Conservation (phyloP, 35 echinoderm and acorn worm species). For the Amphiura filiformis region DNA sequence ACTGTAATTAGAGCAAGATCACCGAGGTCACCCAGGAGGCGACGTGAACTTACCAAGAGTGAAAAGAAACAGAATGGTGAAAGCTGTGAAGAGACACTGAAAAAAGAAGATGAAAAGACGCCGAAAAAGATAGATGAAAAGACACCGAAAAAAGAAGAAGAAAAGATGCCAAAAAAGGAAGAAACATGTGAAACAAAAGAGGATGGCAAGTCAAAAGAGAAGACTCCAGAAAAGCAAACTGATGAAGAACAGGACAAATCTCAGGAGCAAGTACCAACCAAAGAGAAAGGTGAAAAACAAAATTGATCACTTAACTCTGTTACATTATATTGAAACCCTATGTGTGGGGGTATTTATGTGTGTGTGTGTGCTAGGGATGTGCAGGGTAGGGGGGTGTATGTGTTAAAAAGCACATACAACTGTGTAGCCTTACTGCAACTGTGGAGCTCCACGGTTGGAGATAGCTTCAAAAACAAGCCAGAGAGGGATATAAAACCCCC, state of each 20-base stretch:
- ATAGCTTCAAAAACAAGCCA: no score
- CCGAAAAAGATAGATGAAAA: no score
- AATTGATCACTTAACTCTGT: not conserved
- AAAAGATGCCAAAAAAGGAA: no score
- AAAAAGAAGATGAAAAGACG: not conserved
- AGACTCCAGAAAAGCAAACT: not conserved
- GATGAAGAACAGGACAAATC: not conserved
- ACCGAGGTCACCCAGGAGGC: not conserved
- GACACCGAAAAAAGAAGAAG: no score
- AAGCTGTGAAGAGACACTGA: not conserved
- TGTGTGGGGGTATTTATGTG: no score
- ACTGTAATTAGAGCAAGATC: not conserved
- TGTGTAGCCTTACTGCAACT: no score
- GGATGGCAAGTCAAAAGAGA: not conserved
- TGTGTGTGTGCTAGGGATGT: no score
- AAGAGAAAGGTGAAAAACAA: not conserved
- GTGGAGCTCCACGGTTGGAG: no score
- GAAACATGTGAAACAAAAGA: not conserved
- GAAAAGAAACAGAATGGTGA: conserved; percentile 3
- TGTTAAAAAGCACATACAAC: no score
- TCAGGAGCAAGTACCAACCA: not conserved
- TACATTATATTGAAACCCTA: not conserved
- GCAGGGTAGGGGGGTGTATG: no score
- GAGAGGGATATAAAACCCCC: no score
- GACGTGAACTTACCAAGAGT: not conserved